These are phyloP conservation scores for Atherinomorus stipes DNA, from an alignment of 2,113 vertebrate genomes.

Conservation along the genomic window DNA sequence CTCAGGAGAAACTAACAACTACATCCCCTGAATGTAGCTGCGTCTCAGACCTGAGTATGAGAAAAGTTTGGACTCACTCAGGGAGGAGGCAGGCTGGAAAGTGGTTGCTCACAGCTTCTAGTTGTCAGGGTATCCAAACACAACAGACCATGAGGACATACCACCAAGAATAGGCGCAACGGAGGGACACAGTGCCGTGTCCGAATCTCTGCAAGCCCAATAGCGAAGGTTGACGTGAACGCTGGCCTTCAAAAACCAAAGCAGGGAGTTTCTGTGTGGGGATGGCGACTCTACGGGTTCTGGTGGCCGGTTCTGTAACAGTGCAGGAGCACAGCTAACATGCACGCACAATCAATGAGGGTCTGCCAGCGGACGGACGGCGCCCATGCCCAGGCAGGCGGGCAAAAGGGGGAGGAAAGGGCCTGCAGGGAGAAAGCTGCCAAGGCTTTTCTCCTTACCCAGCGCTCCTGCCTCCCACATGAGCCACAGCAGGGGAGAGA, in stretches of 20 bases:
- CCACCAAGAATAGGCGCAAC: conserved; percentile 74
- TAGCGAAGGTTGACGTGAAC: conserved; percentile 34
- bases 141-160: conserved; percentile 80
- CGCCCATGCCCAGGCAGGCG: conserved; percentile 58
- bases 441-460: conserved; percentile 56
- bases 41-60: conserved; percentile 17
- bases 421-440: conserved; percentile 59
- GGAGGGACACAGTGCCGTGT: conserved; percentile 50
- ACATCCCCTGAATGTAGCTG: not conserved
- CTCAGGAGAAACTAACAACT: not conserved
- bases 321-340: conserved; percentile 39
- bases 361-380: conserved; percentile 46
- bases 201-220: conserved; percentile 53
- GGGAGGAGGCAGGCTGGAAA: conserved; percentile 57
- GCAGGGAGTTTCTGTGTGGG: conserved; percentile 24
- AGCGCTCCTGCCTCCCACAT: conserved; percentile 60
- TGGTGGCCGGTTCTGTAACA: conserved; percentile 20
- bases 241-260: conserved; percentile 18
- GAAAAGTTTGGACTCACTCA: conserved; percentile 72
- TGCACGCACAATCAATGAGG: conserved; percentile 15
- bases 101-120: conserved; percentile 66
- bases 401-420: conserved; percentile 35
- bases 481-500: conserved; percentile 56
- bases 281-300: conserved; percentile 25
- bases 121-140: conserved; percentile 84